Evolutionary conservation across 2,797 vertebrate species (phyloP).

Genomic region (Microctenopoma steveboyesi): DNA sequence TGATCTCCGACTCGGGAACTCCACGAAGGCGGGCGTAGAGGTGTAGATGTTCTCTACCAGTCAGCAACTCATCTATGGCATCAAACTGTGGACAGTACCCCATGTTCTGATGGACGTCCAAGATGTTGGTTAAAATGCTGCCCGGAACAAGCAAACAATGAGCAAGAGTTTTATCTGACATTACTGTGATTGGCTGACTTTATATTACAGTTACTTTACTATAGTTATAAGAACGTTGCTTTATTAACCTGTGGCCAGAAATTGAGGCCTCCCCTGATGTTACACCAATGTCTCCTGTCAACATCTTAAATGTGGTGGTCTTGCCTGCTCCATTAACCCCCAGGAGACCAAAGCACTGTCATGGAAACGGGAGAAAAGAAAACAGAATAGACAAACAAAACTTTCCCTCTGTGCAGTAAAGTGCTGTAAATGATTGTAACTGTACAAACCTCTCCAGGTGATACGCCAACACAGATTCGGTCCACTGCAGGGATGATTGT

Average conservation of each 20-base stretch:
- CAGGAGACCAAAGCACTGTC: constrained; percentile 95
- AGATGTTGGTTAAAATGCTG: constrained; percentile 91
- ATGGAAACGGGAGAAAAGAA: constrained; percentile 7
- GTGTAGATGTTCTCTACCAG: constrained; percentile 92
- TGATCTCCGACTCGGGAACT: constrained; percentile 88
- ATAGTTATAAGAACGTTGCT: not conserved
- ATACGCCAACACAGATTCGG: constrained; percentile 90
- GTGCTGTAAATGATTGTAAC: not conserved
- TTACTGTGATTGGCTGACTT: no score
- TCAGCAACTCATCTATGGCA: constrained; percentile 93
- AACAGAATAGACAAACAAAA: not conserved
- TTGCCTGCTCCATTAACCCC: constrained; percentile 96
- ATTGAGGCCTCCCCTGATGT: constrained; percentile 90
- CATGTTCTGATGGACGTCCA: constrained; percentile 93
- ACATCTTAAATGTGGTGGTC: constrained; percentile 96
- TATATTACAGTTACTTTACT: no score
- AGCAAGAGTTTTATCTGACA: not conserved
- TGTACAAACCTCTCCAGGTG: constrained; percentile 89
- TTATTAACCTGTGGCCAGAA: constrained; percentile 86
- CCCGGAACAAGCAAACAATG: not conserved
- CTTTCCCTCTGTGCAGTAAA: not conserved
- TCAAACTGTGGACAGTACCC: constrained; percentile 97
- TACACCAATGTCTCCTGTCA: constrained; percentile 92
- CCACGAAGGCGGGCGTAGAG: constrained; percentile 92
- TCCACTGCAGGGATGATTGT: constrained; percentile 88